Base-by-base conservation (phyloP, 2,888 invertebrate genomes). In the Pachydiplax longipennis region DNA sequence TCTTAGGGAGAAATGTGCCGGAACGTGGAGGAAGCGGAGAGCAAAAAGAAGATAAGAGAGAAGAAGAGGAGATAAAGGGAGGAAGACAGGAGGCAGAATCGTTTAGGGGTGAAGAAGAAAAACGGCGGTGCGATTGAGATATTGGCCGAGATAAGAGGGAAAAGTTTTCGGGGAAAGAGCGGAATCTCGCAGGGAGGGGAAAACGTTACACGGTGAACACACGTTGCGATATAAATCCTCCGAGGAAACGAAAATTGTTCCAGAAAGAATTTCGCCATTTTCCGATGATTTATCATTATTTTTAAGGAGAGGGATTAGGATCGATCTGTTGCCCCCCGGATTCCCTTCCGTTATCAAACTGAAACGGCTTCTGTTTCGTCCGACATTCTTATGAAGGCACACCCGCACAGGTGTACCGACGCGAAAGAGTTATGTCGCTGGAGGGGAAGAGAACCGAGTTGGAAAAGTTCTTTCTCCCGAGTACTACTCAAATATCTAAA, bases 121-220 rank as follows among this genome's bases (percentile, higher is more conserved):
- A 87, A 87, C 61, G 87, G 61, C n/a, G 87, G 22, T n/a, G 35
- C 37, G 87, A 87, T 87, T 87, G 87, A 87, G 87, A 87, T 87
- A 87, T 87, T 87, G 87, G 87, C 87, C 35, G n/a, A 87, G 87
- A 87, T 61, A 87, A 35, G 83, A 83, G 58, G 83, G 10, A 58
- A 83, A 53, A 83, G 53, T 48, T 83, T 53, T 83, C 44, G 25
- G n/a, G 53, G 53, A 18, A 48, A 44, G 15, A 18, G n/a, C 65
- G n/a, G 25, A 22, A 22, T 65, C 65, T 65, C 25, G 13, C 5
- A 31, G 35, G 83, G 58, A 58, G 31, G 53, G 25, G 53, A 83
- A 53, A 25, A 22, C 37, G 37, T 58, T 65, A 87, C 37, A 22
- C 65, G n/a, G 48, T 31, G 58, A 83, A 83, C 58, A 58, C 83